Conservation (phyloP, 2,113 vertebrate genomes). For the Girardinichthys multiradiatus region DNA sequence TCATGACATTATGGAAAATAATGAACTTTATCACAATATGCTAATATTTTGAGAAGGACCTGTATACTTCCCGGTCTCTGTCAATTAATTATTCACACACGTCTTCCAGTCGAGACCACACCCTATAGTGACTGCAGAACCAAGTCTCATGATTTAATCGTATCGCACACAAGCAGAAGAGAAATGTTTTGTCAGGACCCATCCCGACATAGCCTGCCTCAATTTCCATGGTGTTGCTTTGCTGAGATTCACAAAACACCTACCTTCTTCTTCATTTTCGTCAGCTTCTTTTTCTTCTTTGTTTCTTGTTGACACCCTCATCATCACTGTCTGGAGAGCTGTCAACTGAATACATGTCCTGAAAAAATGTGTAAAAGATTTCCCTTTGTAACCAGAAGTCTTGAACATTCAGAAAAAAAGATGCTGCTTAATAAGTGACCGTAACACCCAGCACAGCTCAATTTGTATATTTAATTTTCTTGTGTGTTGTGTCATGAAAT, state of each 20-base stretch:
- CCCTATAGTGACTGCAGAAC: neutral
- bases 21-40: too few species aligned
- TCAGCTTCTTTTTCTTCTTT: constrained; percentile 64
- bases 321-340: constrained; percentile 69
- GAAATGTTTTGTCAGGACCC: neutral
- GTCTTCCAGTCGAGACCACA: neutral
- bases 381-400: neutral
- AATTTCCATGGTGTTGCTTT: neutral
- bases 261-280: constrained; percentile 66
- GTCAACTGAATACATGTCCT: constrained; percentile 43
- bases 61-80: neutral
- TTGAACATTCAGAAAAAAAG: too few species aligned
- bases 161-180: neutral
- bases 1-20: too few species aligned
- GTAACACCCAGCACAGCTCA: neutral
- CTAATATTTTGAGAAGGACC: too few species aligned
- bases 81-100: neutral
- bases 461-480: neutral
- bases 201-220: too few species aligned
- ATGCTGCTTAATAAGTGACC: too few species aligned
- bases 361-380: neutral
- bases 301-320: constrained; percentile 53
- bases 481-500: neutral
- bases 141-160: neutral
- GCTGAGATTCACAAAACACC: constrained; percentile 6